Base-by-base conservation (phyloP, 1,140 invertebrate species). In the Littorina saxatilis region DNA sequence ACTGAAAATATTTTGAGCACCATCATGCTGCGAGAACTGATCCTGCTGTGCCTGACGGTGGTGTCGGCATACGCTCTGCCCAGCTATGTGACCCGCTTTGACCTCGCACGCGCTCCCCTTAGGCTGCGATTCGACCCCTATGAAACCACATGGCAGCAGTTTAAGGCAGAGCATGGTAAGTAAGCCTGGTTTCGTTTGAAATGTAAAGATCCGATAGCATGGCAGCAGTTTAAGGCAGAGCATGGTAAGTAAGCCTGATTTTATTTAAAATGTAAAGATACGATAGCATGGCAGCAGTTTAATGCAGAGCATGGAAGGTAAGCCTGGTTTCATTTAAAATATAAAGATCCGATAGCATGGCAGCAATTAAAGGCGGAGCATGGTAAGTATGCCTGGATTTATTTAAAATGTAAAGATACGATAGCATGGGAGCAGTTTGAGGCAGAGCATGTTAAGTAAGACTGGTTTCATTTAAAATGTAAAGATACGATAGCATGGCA, bases 111-210 rank as follows among this genome's bases (percentile, higher is more conserved):
- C 27, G 39, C 79, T 2, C 40, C 74, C 52, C 52, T 32, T n/a
- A 75, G 47, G 40, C 32, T 40, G 40, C 52, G 58, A 66, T 84
- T 70, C 61, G 75, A 82, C 50, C 85, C 85, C 11, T 87, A 87
- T 63, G 75, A 83, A 23, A 79, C 79, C 27, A 52, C 79, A 20
- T 87, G 86, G 86, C 66, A 77, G 17, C 63, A 74, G 35, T 87
- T 87, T 55, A 87, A 87, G 58, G 29, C 58, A 37, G 39, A 66
- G 15, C 84, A 85, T 72, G 70, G 86, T 84, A 79, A 79, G 83
- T 40, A 0, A 11, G 23, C 13, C 23, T n/a, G n/a, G n/a, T n/a
- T n/a, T n/a, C n/a, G n/a, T n/a, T n/a, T n/a, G n/a, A n/a, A n/a
- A n/a, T n/a, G n/a, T n/a, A n/a, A n/a, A n/a, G 66, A 13, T 68